Evolutionary conservation across 2,797 vertebrate genomes (phyloP).

Genomic region (Melanogrammus aeglefinus): DNA sequence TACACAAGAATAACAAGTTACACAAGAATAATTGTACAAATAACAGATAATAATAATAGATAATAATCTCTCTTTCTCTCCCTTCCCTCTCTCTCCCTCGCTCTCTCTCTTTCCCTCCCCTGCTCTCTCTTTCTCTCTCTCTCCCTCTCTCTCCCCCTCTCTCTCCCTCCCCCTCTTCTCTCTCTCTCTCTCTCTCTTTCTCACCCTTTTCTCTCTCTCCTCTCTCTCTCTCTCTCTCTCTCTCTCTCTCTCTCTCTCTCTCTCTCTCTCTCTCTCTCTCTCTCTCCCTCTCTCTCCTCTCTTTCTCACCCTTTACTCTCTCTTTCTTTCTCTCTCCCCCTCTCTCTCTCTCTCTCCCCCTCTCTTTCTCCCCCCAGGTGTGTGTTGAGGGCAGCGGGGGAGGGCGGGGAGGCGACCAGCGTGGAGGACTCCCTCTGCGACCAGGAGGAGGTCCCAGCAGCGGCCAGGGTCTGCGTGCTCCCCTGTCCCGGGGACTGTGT

Average conservation of each 20-base stretch:
- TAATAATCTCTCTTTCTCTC: too few species aligned
- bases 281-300: too few species aligned
- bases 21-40: too few species aligned
- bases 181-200: too few species aligned
- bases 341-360: slow-evolving; percentile 36
- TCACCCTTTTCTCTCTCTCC: too few species aligned
- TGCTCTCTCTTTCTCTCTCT: too few species aligned
- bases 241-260: background rate
- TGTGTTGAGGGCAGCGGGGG: slow-evolving; percentile 68
- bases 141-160: too few species aligned
- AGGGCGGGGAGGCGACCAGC: slow-evolving; percentile 54
- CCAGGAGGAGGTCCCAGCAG: slow-evolving; percentile 76
- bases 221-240: background rate
- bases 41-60: too few species aligned
- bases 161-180: too few species aligned
- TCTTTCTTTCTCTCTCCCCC: background rate
- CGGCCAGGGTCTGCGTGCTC: slow-evolving; percentile 80
- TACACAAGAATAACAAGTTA: too few species aligned
- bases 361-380: slow-evolving; percentile 73
- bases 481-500: slow-evolving; percentile 89
- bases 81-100: too few species aligned
- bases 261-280: background rate
- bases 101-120: too few species aligned
- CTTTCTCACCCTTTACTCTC: background rate
- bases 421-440: slow-evolving; percentile 79